Base-by-base conservation (phyloP, 2,888 invertebrate species). In the Philaethria dido region DNA sequence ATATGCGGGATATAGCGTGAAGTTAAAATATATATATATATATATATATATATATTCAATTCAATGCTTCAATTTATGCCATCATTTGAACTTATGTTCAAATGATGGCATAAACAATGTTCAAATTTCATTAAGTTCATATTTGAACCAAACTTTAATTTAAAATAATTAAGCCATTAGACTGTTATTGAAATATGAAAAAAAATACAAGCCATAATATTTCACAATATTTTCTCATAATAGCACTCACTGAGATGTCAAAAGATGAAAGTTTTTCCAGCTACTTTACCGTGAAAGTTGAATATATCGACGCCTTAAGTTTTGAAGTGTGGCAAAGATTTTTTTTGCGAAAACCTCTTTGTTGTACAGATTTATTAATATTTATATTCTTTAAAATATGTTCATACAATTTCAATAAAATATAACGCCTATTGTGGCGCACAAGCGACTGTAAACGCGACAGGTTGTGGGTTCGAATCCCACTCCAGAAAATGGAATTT, bases 181-280 rank as follows among this genome's bases (percentile, higher is more conserved):
- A 29, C 3, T 29, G 9, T 50, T 29, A 16, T 22, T 48, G 1
- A 22, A 2, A 25, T 14, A 18, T 14, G n/a, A 42, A n/a, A n/a
- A 42, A 4, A 22, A 14, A 48, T 25, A 13, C 11, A 33, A 16
- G 18, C 16, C 29, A 11, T 13, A n/a, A 57, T 57, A 57, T 42
- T 42, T 57, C 16, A 42, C 42, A 42, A 52, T 29, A 52, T 13
- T 16, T n/a, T 8, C n/a, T 5, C 36, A 22, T 64, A 64, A 55
- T 55, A 64, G 45, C 63, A 55, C 55, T 62, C 52, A 52, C 50
- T 22, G 29, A 63, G 33, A 55, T 64, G 64, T 64, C 68, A 60
- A 60, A 68, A 64, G 52, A 61, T 68, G 63, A 54, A 68, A 68
- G 29, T 64, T 64, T 60, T 55, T 54, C 42, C 55, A 54, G 13